Evolutionary conservation across 2,888 invertebrate species (phyloP), one percentile per base, ranked within the genome.

Genomic region (Heliconius ethilla): DNA sequence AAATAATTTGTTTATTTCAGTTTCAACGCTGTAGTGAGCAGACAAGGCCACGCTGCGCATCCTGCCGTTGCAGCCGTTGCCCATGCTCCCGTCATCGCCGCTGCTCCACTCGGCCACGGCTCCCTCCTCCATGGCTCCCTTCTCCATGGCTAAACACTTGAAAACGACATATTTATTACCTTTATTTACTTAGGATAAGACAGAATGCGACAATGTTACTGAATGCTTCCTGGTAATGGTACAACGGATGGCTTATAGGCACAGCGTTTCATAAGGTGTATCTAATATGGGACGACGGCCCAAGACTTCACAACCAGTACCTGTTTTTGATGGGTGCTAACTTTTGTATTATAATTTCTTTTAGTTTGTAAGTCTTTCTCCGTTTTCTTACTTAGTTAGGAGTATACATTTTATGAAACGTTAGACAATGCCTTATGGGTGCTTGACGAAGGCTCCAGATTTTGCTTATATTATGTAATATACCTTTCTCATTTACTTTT

Each of bases 21-120:
- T 78, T 95, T 95, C 89, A 95, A 95, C 86, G 95, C 95, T 1
- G 93, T 95, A 22, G 95, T 95, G 0, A 95, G 95, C 88, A 93
- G 94, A 85, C 89, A 91, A 81, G 95, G 95, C 1, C 95, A 95
- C 80, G 95, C 95, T 0, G 92, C 92, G 76, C 95, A 95, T 82
- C 95, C 95, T 4, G 95, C 90, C 45, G 88, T 89, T 40, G 83
- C 82, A 27, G 84, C 84, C 18, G 87, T 87, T 29, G 89, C 89
- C 37, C 83, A 85, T 40, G 86, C 85, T 15, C 87, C 89, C 7
- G 87, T 91, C 2, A 84, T 91, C 22, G 90, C 91, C 13, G 93
- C 93, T 3, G 92, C 93, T 0, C 91, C 90, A 15, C 82, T 85
- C 51, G 90, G 86, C 29, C 93, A 93, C 80, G 94, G 93, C 62